Base-by-base conservation (phyloP, 2,797 vertebrate genomes). In the Phrynocephalus vlangalii region DNA sequence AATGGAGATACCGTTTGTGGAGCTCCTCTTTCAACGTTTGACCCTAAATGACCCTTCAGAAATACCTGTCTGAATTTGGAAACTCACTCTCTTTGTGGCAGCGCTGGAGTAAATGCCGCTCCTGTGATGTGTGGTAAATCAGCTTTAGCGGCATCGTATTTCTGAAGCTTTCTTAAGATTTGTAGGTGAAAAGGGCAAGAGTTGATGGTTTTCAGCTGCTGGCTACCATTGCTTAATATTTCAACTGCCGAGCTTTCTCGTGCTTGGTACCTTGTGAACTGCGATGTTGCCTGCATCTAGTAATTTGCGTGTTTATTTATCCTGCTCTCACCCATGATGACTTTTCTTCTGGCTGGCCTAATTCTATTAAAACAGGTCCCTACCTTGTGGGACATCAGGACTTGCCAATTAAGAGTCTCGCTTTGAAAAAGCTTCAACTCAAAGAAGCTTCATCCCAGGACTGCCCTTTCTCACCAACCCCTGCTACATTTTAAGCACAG, bases 291-390 rank as follows among this genome's bases (percentile, higher is more conserved):
- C 56, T 73, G 76, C 24, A 38, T 80, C 73, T 68, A 44, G 38
- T 44, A 78, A 86, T 87, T 86, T 87, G 44, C 81, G 75, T 87
- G 81, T 75, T 84, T 80, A 84, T 87, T 84, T 90, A 68, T 28
- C 30, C 76, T 20, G 5, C 56, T 75, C 68, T 83, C 68, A 66
- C 44, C 82, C 70, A 11, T 63, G 38, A 66, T 63, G 16, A 83
- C 13, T 84, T 50, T 84, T 71, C 30, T 86, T 84, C 44, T 84
- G 81, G 68, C 70, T 89, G 76, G 44, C 85, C 81, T 90, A 87
- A 83, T 90, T 84, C 85, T 79, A 75, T 90, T 33, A 75, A 89
- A 90, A 75, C 33, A 63, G 81, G 81, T 86, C 82, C 50, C 85
- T 86, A 48, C 76, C 60, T 90, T 26, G 24, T 56, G 26, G 77